Conservation (phyloP, 2,113 vertebrate genomes). For the Actinemys pallida region DNA sequence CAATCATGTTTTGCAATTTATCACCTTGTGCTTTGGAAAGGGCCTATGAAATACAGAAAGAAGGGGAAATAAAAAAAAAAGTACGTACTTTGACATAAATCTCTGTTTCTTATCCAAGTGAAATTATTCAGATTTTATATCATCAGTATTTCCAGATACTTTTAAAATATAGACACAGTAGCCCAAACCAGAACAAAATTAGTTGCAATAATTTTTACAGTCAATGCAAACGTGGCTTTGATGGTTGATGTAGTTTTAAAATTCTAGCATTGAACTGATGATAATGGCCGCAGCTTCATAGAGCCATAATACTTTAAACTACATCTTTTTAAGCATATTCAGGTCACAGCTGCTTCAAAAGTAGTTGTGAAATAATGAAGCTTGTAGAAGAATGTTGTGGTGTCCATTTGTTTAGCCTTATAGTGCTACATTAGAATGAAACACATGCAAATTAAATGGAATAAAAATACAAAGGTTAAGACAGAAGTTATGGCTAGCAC, state of each 20-base stretch:
- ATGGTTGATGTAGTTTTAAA: background rate
- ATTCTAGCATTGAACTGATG: background rate
- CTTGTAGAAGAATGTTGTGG: conserved; percentile 1
- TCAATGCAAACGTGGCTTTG: background rate
- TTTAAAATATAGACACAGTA: background rate
- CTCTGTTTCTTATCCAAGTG: background rate
- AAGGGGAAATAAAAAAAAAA: background rate
- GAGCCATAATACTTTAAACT: background rate
- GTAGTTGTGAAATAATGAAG: background rate
- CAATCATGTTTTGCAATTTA: background rate
- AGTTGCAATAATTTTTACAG: background rate
- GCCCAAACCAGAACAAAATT: background rate
- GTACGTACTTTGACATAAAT: background rate
- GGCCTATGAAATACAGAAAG: background rate
- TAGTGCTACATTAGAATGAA: conserved; percentile 37
- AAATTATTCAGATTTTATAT: background rate
- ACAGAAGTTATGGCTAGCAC: background rate
- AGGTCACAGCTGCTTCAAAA: background rate
- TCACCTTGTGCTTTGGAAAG: background rate
- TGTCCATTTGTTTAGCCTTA: conserved; percentile 21
- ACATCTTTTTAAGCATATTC: background rate
- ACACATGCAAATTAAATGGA: conserved; percentile 12
- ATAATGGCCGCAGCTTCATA: rapidly evolving
- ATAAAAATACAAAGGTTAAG: conserved; percentile 25
- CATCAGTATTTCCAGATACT: background rate